Evolutionary conservation across 2,888 invertebrate species (phyloP), one percentile per base, ranked within the genome.

Genomic region (Synanthedon tipuliformis): DNA sequence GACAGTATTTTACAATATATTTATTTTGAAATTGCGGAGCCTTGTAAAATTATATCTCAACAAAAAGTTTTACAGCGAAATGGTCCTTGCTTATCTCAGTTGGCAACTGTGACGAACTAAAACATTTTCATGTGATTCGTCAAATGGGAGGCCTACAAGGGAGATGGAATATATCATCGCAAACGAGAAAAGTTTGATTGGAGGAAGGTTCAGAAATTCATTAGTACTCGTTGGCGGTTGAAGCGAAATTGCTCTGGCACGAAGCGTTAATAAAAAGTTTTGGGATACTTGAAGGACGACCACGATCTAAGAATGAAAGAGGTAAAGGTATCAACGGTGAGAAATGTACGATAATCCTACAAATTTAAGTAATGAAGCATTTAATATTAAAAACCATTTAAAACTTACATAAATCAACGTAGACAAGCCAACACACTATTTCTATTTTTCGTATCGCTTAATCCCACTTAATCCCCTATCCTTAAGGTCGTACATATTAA

Each of bases 141-240:
- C 67, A 65, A 59, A 59, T 51, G 34, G 34, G 54, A 68, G 69
- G 62, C 66, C 63, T 56, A 56, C 65, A 55, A 51, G 55, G 61
- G 65, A 69, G 69, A 60, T 65, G 71, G 71, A 72, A 79, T 80
- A 74, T 75, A 73, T 81, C 78, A 79, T 70, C 62, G 70, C 64
- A 79, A 79, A 84, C 76, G 82, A 80, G 83, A 80, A 83, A 85
- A 85, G 76, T 84, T 84, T 80, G 79, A 81, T 82, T 79, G 75
- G 72, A 65, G 66, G 58, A 64, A 65, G 71, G 73, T 75, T 77
- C 74, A 70, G 75, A 74, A 81, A 83, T 82, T 84, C 80, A 84
- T 84, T 83, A 84, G 73, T 68, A 69, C 66, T 72, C 71, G 73
- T 71, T 66, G 68, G 65, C 66, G 68, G 63, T 60, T 62, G 66